Base-by-base conservation (phyloP, 2,888 invertebrate species). In the Eilema griseolum region DNA sequence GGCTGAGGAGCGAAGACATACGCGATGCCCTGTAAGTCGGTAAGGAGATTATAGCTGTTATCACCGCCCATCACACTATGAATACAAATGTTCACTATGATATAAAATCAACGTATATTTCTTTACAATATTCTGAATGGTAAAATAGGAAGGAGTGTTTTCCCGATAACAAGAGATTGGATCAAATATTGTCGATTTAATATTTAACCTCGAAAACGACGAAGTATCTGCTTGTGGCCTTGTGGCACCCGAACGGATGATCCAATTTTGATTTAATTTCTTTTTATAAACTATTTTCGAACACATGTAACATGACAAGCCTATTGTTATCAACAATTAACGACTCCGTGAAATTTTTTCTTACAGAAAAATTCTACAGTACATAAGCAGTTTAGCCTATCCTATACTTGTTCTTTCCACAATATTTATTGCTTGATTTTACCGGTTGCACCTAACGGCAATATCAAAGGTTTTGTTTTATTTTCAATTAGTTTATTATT, bases 1-100 rank as follows among this genome's bases (percentile, higher is more conserved):
- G 81, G 82, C 61, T 78, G 60, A 61, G 63, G 52, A 12, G 52
- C 71, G 79, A 79, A 81, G 78, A 78, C 80, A 76, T 79, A 81
- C 74, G 73, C 74, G 73, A 69, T 74, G 52, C 71, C 64, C 68
- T 73, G 72, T 81, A 79, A 81, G 76, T 73, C 67, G 67, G 56
- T 81, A 81, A 81, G 80, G n/a, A 70, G 80, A 81, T 81, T 81
- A 81, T 65, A 63, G 66, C 37, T 65, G 63, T 24, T 69, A 72
- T 71, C 69, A 70, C 37, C 56, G 62, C 64, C 65, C 24, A 70
- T 67, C 66, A 69, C 62, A 61, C 61, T 69, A 63, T 75, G n/a
- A 65, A 28, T 60, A 67, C 60, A 23, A 59, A 57, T 66, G 20
- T 60, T 37, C 33, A 23, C 24, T 33, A 26, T 57, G 41, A 16